Evolutionary conservation across 2,888 invertebrate genomes (phyloP).

Genomic region (Agrochola macilenta): DNA sequence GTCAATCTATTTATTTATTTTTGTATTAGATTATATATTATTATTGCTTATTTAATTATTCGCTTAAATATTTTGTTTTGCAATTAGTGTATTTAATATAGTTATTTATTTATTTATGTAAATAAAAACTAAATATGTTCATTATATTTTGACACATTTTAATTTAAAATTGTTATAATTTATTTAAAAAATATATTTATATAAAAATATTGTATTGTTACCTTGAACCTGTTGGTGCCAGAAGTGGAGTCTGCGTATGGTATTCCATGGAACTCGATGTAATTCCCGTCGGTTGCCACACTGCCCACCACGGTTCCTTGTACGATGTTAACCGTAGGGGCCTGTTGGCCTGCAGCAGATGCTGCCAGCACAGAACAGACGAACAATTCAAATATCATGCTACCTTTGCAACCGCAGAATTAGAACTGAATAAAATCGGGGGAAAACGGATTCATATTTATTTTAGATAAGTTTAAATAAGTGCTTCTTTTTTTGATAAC

Average conservation of each 20-base stretch:
- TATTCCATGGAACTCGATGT: conserved; percentile 82
- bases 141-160: no score
- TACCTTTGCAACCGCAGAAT: conserved; percentile 61
- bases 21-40: no score
- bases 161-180: no score
- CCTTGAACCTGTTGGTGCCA: conserved; percentile 83
- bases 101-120: no score
- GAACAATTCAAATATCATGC: conserved; percentile 71
- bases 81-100: no score
- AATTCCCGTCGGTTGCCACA: conserved; percentile 70
- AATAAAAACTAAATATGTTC: no score
- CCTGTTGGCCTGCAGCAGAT: conserved; percentile 63
- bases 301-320: conserved; percentile 82
- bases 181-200: background rate
- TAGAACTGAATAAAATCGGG: conserved; percentile 62
- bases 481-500: conserved; percentile 52
- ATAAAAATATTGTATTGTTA: conserved; percentile 55
- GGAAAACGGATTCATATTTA: conserved; percentile 42
- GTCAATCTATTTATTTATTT: no score
- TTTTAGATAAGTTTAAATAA: conserved; percentile 64
- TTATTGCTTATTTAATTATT: no score
- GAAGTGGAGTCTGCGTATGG: conserved; percentile 85
- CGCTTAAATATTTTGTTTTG: no score
- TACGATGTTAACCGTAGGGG: conserved; percentile 71
- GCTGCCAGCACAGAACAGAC: conserved; percentile 63